Evolutionary conservation across 2,797 vertebrate genomes (phyloP), one percentile per base, ranked within the genome.

Genomic region (Salmo trutta): DNA sequence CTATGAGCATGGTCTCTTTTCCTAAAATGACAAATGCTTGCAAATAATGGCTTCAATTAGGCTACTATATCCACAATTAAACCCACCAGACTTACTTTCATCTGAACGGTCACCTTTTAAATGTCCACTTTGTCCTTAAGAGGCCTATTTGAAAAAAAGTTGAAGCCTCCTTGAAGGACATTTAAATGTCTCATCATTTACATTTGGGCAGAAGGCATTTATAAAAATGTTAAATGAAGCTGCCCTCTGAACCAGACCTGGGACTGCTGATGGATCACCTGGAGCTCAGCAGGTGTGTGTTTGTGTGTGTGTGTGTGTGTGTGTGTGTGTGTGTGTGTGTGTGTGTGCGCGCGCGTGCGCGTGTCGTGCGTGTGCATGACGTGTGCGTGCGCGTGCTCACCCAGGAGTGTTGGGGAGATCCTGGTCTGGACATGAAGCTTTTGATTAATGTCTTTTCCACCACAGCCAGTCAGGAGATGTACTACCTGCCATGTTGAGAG

Each of bases 401-500:
- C 19, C 56, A 62, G 8, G 79, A 67, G 51, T 64, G 79, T 15
- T 73, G 81, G 81, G 75, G 81, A 88, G 82, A 62, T 3, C 1
- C 16, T n/a, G 54, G n/a, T 82, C 77, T 80, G 77, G 73, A 85
- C 47, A 27, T 83, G 86, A 83, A 52, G 82, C 78, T 86, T 86
- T 82, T 89, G 89, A 90, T 90, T 81, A 81, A 89, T 90, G 86
- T 51, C 72, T 72, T 54, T 52, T 71, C 77, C 59, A 70, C 70
- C 69, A 33, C 52, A 41, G 77, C 78, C 72, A 4, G 77, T 79
- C 74, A 78, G 77, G 82, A 88, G 84, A 88, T 76, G 80, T 79
- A 88, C 81, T 74, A 73, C 67, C 82, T 79, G 81, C 78, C 82
- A 70, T 62, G 81, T 79, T 78, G 80, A n/a, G 65, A 84, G 68